These are phyloP conservation scores for Bubo bubo DNA, from an alignment of 2,113 vertebrate species.

Conservation along the genomic window DNA sequence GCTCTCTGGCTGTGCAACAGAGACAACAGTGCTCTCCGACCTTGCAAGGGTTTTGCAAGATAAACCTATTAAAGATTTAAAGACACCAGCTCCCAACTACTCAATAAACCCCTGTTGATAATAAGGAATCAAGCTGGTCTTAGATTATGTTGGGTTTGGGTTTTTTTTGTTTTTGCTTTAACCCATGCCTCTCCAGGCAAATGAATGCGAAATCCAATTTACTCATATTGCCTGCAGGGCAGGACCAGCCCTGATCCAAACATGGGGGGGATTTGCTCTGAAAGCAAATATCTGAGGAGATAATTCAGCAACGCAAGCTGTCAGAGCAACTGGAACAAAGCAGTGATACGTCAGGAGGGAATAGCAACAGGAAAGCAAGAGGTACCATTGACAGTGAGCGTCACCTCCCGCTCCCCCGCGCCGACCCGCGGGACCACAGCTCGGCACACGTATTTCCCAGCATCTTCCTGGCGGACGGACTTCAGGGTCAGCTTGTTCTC, in stretches of 20 bases:
- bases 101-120: neutral
- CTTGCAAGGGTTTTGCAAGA: slow-evolving; percentile 6
- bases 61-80: slow-evolving; percentile 52
- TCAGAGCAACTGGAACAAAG: neutral
- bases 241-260: neutral
- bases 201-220: neutral
- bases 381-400: slow-evolving; percentile 95
- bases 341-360: rapidly evolving
- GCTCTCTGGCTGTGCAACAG: neutral
- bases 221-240: neutral
- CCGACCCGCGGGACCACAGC: slow-evolving; percentile 95
- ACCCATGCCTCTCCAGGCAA: neutral
- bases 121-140: neutral
- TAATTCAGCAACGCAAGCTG: neutral
- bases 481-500: slow-evolving; percentile 93
- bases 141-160: neutral
- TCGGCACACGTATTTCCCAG: slow-evolving; percentile 94
- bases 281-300: neutral
- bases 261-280: neutral
- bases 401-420: slow-evolving; percentile 91
- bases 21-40: neutral
- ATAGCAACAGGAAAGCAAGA: neutral
- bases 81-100: neutral
- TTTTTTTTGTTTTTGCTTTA: neutral
- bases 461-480: slow-evolving; percentile 93